Percentiles rank a stretch among this genome's conserved stretches.
Evolutionary conservation across 2,888 invertebrate species (phyloP).

Genomic region (Ophraella communa): DNA sequence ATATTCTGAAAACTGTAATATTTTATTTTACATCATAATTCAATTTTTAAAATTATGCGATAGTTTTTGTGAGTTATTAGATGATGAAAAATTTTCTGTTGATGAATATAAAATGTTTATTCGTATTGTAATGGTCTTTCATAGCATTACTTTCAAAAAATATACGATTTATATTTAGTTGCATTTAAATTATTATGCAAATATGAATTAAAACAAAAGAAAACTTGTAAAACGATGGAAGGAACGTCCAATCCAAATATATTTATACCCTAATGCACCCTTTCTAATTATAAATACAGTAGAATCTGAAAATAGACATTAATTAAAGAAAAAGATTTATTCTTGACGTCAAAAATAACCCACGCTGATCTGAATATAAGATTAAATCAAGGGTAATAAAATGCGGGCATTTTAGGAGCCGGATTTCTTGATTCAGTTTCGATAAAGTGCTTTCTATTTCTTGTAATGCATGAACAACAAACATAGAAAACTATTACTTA

Average conservation of each 20-base stretch:
- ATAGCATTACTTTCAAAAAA: no score
- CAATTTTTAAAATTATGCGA: no score
- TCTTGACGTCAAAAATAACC: conserved; percentile 58
- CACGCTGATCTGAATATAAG: conserved; percentile 56
- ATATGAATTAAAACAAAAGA: not conserved
- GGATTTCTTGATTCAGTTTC: conserved; percentile 41
- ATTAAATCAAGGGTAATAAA: conserved; percentile 59
- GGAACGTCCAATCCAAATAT: no score
- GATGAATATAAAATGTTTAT: no score
- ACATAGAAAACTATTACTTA: conserved; percentile 50
- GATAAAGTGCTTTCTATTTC: conserved; percentile 47
- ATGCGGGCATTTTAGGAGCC: conserved; percentile 57
- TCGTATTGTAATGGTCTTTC: no score
- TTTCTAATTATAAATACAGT: conserved; percentile 53
- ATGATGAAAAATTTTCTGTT: no score
- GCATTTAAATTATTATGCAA: not conserved
- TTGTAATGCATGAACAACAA: conserved; percentile 48
- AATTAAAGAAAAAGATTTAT: conserved; percentile 60
- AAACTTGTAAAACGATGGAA: not conserved
- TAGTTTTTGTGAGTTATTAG: no score
- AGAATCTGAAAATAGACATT: conserved; percentile 54
- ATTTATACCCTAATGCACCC: conserved; percentile 12
- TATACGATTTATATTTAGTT: no score
- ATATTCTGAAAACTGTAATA: no score
- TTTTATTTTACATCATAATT: no score